Conservation (phyloP, 2,888 invertebrate species). For the Drosophila recens region DNA sequence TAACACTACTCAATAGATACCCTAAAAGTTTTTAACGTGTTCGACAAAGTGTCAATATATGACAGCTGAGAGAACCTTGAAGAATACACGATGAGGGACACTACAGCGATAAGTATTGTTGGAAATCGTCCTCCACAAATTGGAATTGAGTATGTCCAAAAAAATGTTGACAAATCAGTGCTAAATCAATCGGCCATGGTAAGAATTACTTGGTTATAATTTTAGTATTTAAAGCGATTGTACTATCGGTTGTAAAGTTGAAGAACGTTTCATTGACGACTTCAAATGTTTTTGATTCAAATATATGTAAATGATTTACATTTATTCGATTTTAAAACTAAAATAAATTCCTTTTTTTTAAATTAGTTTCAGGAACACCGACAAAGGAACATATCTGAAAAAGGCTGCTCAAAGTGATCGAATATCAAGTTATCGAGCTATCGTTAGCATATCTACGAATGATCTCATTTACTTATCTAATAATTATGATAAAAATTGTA, state of each 20-base stretch:
- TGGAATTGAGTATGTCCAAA: constrained; percentile 2
- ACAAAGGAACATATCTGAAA: no score
- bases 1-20: constrained; percentile 39
- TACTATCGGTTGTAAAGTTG: neutral
- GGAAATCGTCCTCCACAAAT: constrained; percentile 22
- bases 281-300: neutral
- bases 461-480: neutral
- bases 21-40: constrained; percentile 46
- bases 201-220: constrained; percentile 8
- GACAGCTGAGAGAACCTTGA: constrained; percentile 45
- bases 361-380: no score
- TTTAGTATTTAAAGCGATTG: neutral
- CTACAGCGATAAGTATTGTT: constrained; percentile 42
- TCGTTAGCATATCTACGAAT: neutral
- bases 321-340: no score
- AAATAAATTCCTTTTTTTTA: no score
- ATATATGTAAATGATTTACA: neutral
- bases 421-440: neutral
- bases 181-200: constrained; percentile 15
- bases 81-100: constrained; percentile 36
- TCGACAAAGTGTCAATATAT: constrained; percentile 30
- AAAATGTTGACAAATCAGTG: constrained; percentile 20
- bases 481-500: constrained; percentile 6
- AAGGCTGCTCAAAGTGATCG: neutral
- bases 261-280: no score